phyloP scores from a whole-genome alignment of 2,797 vertebrate species.

The Leptatherina wallacei region DNA sequence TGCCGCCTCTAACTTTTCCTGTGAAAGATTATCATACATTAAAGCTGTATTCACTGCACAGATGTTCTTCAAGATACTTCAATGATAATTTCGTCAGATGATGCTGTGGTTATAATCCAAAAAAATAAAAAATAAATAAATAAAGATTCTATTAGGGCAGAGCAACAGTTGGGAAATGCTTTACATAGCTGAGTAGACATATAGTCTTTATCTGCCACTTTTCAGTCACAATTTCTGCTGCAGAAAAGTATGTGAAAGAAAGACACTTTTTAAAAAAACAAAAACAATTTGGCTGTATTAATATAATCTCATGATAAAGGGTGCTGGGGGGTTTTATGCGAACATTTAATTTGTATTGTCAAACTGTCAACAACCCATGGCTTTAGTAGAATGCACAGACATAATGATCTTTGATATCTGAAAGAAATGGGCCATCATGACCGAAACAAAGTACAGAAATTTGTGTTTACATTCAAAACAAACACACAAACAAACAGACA shows the following conservation, averaged over 20 bases:
- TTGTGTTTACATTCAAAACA: background rate
- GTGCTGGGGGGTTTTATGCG: too few species aligned
- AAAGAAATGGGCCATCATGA: background rate
- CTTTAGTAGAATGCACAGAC: constrained; percentile 11
- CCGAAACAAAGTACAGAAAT: background rate
- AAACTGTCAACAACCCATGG: background rate
- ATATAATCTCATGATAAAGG: too few species aligned
- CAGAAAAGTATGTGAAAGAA: background rate
- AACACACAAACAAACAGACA: background rate
- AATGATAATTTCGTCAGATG: too few species aligned
- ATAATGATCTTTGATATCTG: constrained; percentile 10
- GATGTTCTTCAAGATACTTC: too few species aligned
- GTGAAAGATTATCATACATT: too few species aligned
- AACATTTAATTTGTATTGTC: constrained; percentile 10
- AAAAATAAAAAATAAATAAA: background rate
- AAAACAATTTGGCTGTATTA: background rate
- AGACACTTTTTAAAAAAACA: background rate
- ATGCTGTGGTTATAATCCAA: too few species aligned
- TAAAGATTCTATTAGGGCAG: background rate
- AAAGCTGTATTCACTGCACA: too few species aligned
- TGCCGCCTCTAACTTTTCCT: too few species aligned
- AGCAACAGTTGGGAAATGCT: background rate
- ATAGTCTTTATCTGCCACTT: background rate
- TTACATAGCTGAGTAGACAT: background rate
- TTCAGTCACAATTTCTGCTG: background rate